These are phyloP conservation scores for Coelopa pilipes DNA, from an alignment of 2,888 invertebrate genomes.

Conservation along the genomic window DNA sequence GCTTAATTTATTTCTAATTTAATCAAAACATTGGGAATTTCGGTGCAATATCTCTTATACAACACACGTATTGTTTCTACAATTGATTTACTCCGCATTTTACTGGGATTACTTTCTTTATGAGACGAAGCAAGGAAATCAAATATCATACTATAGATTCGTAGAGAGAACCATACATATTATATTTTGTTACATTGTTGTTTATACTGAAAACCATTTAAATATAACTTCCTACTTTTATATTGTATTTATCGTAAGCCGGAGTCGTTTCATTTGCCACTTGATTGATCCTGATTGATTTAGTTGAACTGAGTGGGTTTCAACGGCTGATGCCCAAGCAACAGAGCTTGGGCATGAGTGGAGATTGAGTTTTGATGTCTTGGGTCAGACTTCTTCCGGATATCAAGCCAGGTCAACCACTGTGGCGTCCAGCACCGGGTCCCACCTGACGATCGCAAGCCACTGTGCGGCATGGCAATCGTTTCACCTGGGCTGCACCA, in stretches of 20 bases:
- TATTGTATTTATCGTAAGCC: conserved; percentile 15
- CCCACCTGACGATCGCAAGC: too few relatives aligned
- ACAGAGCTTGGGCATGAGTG: background rate
- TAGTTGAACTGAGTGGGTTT: background rate
- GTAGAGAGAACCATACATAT: background rate
- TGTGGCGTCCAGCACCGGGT: too few relatives aligned
- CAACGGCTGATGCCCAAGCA: background rate
- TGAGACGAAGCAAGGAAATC: too few relatives aligned
- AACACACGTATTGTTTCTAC: too few relatives aligned
- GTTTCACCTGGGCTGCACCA: too few relatives aligned
- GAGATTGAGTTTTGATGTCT: background rate
- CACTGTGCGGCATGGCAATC: too few relatives aligned
- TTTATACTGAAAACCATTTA: conserved; percentile 26
- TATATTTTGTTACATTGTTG: conserved; percentile 33
- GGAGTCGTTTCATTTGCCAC: background rate
- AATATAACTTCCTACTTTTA: conserved; percentile 23
- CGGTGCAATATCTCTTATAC: conserved; percentile 19
- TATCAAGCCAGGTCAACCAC: background rate
- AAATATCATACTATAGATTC: too few relatives aligned
- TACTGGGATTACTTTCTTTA: too few relatives aligned
- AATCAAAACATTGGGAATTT: conserved; percentile 17
- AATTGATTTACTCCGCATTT: too few relatives aligned
- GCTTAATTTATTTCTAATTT: background rate
- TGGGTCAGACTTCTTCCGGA: background rate
- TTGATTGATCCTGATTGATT: background rate